Percentiles rank a stretch among this genome's conserved stretches.
Conservation (phyloP, 2,888 invertebrate genomes). For the Cartodere bifasciata region DNA sequence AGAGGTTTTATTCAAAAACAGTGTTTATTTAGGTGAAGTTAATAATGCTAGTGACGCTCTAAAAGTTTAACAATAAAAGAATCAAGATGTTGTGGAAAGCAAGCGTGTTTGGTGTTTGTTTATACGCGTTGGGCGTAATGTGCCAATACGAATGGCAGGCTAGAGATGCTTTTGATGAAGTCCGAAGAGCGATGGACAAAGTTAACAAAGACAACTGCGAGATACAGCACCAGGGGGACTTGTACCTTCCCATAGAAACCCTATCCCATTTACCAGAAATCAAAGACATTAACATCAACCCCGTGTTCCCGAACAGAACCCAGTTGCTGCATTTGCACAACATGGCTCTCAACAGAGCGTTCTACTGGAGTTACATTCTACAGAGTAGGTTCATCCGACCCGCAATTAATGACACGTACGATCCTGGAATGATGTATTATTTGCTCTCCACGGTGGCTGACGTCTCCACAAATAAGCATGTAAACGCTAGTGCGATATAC, state of each 20-base stretch:
- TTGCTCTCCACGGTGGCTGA: conserved; percentile 91
- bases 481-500: conserved; percentile 87
- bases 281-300: conserved; percentile 87
- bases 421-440: conserved; percentile 97
- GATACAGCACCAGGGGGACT: conserved; percentile 70
- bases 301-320: conserved; percentile 89
- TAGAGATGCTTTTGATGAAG: conserved; percentile 80
- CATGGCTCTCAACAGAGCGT: conserved; percentile 90
- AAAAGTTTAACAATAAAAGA: too few species aligned
- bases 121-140: conserved; percentile 36
- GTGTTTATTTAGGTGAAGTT: too few species aligned
- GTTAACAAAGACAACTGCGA: conserved; percentile 81
- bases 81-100: too few species aligned
- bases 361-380: conserved; percentile 90
- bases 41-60: too few species aligned
- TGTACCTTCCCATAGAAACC: conserved; percentile 71
- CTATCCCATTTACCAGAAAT: conserved; percentile 89
- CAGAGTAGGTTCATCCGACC: conserved; percentile 82
- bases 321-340: conserved; percentile 88
- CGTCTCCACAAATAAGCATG: conserved; percentile 81
- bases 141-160: conserved; percentile 88
- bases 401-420: conserved; percentile 82
- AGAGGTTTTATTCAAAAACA: too few species aligned
- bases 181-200: conserved; percentile 70
- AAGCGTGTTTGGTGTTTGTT: conserved; percentile 14